Percentiles rank a stretch among this genome's conserved stretches.
Conservation (phyloP, 2,113 vertebrate species). For the Pagrus major region DNA sequence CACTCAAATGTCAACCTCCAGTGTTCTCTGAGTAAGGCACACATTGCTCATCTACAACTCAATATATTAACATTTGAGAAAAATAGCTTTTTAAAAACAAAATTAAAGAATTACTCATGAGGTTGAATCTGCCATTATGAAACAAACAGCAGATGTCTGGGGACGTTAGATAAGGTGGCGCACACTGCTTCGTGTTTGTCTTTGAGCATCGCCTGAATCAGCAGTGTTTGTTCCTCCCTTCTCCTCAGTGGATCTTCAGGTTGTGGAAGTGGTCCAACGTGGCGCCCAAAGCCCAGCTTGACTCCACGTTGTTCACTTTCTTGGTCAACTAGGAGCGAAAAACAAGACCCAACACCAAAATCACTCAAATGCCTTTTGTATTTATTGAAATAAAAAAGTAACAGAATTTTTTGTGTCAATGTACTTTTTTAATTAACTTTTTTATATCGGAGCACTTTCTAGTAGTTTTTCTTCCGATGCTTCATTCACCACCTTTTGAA, state of each 20-base stretch:
- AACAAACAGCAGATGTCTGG: conserved; percentile 24
- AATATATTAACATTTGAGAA: conserved; percentile 49
- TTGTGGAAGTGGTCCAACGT: conserved; percentile 90
- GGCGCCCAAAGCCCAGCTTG: conserved; percentile 96
- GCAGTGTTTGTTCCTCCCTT: conserved; percentile 12
- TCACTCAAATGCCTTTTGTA: conserved; percentile 72
- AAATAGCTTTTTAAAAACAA: conserved; percentile 36
- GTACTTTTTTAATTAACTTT: not conserved
- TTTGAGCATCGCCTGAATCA: conserved; percentile 20
- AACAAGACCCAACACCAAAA: conserved; percentile 45
- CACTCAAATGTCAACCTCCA: conserved; percentile 34
- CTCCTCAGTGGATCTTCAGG: conserved; percentile 83
- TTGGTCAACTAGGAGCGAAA: conserved; percentile 88
- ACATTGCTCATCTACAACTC: conserved; percentile 39
- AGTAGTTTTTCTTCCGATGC: not conserved
- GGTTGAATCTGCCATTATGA: conserved; percentile 29
- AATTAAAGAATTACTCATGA: conserved; percentile 33
- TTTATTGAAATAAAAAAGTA: conserved; percentile 71
- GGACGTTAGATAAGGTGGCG: conserved; percentile 32
- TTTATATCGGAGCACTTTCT: not conserved
- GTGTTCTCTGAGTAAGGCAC: conserved; percentile 19
- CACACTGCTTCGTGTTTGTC: conserved; percentile 29
- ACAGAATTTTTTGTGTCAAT: not conserved
- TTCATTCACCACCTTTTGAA: not conserved
- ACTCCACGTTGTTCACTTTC: conserved; percentile 95